Percentiles rank a stretch among this genome's conserved stretches.
These are phyloP conservation scores for Eupithecia subfuscata DNA, from an alignment of 2,888 invertebrate species.

Conservation along the genomic window DNA sequence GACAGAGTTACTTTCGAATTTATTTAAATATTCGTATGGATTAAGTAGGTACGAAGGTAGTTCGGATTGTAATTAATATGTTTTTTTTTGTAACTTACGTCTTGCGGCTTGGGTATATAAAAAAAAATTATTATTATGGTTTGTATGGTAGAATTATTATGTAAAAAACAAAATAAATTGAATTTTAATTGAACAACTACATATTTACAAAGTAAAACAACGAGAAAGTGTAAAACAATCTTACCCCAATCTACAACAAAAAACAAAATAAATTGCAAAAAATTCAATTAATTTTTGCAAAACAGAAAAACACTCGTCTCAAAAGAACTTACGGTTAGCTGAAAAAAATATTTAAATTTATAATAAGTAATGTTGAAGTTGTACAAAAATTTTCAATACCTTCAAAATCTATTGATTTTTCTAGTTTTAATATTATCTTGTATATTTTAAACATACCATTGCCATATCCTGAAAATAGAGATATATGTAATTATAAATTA, in stretches of 20 bases:
- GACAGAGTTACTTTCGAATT: too few relatives aligned
- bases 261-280: not conserved
- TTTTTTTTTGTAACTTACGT: not conserved
- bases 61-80: too few relatives aligned
- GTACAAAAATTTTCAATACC: not conserved
- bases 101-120: not conserved
- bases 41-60: too few relatives aligned
- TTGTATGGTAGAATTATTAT: not conserved
- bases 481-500: not conserved
- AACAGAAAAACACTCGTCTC: not conserved
- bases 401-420: not conserved
- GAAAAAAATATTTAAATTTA: not conserved
- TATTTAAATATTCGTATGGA: too few relatives aligned
- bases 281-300: not conserved
- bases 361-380: not conserved
- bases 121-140: not conserved
- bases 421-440: not conserved
- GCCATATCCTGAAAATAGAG: constrained; percentile 1
- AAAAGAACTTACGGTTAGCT: not conserved
- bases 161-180: not conserved
- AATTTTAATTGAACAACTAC: not conserved
- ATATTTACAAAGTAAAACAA: not conserved
- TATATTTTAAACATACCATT: constrained; percentile 1
- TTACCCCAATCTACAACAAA: not conserved
- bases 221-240: not conserved